phyloP scores from a whole-genome alignment of 2,888 invertebrate genomes.

The Aphidius colemani region DNA sequence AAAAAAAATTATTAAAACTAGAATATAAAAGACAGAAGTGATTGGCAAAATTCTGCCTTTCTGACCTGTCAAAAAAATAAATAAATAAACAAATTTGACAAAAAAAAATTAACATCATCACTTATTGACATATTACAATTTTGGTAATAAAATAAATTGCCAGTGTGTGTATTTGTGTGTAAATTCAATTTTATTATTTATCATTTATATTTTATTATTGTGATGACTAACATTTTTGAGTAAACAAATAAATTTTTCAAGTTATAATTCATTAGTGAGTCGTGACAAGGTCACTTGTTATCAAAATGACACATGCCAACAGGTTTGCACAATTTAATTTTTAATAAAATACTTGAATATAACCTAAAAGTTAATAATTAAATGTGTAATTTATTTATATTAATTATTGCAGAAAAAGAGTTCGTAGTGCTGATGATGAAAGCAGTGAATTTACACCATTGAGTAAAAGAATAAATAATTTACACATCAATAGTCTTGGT shows the following conservation, averaged over 20 bases:
- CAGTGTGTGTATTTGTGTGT: too few species aligned
- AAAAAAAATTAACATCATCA: too few species aligned
- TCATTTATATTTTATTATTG: background rate
- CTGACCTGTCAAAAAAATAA: too few species aligned
- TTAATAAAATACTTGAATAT: constrained; percentile 20
- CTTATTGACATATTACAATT: too few species aligned
- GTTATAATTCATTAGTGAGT: background rate
- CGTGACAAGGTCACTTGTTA: constrained; percentile 3
- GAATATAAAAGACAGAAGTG: too few species aligned
- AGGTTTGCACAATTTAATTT: constrained; percentile 47
- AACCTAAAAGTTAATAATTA: constrained; percentile 7
- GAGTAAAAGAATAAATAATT: constrained; percentile 87
- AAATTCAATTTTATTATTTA: too few species aligned
- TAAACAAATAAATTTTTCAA: background rate
- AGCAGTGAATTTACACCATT: constrained; percentile 82
- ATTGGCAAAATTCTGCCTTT: too few species aligned
- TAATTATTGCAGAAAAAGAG: constrained; percentile 69
- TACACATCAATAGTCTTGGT: constrained; percentile 71
- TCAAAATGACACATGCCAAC: constrained; percentile 52
- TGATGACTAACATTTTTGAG: background rate
- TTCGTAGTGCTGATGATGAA: constrained; percentile 72
- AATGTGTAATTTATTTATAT: background rate
- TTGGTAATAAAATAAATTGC: too few species aligned
- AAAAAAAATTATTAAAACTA: too few species aligned
- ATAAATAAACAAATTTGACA: too few species aligned